Percentiles rank a stretch among this genome's conserved stretches.
Conservation (phyloP, 1,140 invertebrate genomes). For the Tetragonula clypearis region DNA sequence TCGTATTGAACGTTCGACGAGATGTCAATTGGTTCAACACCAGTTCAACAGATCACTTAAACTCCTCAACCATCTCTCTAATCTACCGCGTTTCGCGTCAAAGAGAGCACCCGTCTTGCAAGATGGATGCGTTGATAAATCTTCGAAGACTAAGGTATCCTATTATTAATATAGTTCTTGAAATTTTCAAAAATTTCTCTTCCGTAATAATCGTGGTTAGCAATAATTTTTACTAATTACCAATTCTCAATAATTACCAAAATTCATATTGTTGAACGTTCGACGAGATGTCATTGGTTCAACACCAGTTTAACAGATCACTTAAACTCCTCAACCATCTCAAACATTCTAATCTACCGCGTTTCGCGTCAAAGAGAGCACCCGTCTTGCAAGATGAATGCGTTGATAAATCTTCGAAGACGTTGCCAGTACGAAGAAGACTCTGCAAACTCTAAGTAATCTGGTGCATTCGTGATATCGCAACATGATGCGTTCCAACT, state of each 20-base stretch:
- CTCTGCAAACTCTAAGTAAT: neutral
- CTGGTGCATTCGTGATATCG: neutral
- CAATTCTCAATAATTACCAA: too few species aligned
- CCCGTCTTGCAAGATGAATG: neutral
- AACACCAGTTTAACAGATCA: too few species aligned
- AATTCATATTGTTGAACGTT: too few species aligned
- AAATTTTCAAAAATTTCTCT: too few species aligned
- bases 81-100: too few species aligned
- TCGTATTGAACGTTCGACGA: too few species aligned
- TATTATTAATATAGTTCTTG: too few species aligned
- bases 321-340: neutral
- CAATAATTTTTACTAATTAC: too few species aligned
- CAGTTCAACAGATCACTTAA: too few species aligned
- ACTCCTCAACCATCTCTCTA: neutral
- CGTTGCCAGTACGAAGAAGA: neutral
- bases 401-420: neutral
- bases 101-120: neutral
- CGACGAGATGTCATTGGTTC: too few species aligned
- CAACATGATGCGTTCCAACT: constrained; percentile 2
- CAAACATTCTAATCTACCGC: neutral
- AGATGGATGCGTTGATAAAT: neutral
- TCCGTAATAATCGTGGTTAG: too few species aligned
- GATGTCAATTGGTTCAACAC: too few species aligned
- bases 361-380: neutral
- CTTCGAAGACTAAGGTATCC: neutral